These are phyloP conservation scores for Arctocebus calabarensis DNA, from an alignment of 2,797 vertebrate species.

Conservation along the genomic window DNA sequence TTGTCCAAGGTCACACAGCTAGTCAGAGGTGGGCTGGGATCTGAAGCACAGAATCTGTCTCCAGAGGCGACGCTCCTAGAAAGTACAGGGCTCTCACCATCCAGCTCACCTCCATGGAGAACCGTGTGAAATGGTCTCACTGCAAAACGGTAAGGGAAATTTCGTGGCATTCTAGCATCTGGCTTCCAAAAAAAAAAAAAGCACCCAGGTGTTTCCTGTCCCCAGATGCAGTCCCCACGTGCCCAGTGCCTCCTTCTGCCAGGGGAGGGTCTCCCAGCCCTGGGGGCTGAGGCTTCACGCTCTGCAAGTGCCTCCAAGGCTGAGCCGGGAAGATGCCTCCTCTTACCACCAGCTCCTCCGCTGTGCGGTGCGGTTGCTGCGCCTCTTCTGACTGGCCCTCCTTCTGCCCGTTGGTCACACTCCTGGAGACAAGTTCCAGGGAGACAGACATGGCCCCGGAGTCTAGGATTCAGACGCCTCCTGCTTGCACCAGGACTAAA, in stretches of 20 bases:
- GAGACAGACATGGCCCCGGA: background rate
- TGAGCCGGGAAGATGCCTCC: background rate
- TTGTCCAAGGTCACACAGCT: background rate
- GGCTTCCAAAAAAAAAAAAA: background rate
- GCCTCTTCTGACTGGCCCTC: background rate
- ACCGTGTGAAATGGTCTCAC: background rate
- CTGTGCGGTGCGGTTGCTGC: rapidly evolving
- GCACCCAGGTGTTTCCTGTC: background rate
- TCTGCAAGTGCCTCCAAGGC: background rate
- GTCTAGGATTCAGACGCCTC: background rate
- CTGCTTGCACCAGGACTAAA: background rate
- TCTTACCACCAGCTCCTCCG: rapidly evolving
- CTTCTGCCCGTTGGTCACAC: rapidly evolving
- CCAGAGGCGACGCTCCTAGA: background rate
- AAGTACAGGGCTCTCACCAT: background rate
- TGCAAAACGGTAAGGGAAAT: background rate
- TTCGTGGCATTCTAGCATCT: background rate
- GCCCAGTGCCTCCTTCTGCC: background rate
- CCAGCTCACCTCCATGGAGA: background rate
- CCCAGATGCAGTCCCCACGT: background rate
- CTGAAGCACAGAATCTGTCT: background rate
- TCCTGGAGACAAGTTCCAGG: background rate
- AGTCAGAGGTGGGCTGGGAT: background rate
- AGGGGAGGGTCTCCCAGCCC: background rate
- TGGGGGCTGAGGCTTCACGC: background rate